These are phyloP conservation scores for Hoplias malabaricus DNA, from an alignment of 2,113 vertebrate genomes.

Conservation along the genomic window DNA sequence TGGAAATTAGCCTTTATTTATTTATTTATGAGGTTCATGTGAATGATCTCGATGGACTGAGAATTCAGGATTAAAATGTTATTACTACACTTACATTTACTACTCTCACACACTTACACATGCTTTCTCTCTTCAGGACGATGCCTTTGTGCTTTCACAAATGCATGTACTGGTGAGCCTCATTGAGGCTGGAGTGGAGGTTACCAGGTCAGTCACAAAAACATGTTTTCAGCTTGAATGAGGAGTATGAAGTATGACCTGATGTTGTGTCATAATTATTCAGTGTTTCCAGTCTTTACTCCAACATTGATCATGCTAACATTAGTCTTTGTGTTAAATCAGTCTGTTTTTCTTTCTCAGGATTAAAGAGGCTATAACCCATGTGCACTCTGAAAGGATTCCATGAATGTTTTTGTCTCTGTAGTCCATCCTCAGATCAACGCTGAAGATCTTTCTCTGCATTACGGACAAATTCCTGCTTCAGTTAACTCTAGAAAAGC, in stretches of 20 bases:
- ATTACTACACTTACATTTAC: too few relatives aligned
- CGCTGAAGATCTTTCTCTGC: background rate
- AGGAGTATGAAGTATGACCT: background rate
- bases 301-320: background rate
- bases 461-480: background rate
- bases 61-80: background rate
- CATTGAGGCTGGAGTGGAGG: background rate
- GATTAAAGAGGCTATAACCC: background rate
- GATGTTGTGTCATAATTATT: background rate
- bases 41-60: background rate
- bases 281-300: too few relatives aligned
- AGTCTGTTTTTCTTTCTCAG: background rate
- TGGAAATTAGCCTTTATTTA: too few relatives aligned
- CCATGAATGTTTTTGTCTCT: too few relatives aligned
- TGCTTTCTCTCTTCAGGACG: background rate
- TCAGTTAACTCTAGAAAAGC: background rate
- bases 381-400: background rate
- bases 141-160: background rate
- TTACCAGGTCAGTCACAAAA: background rate
- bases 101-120: background rate
- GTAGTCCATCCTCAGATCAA: background rate
- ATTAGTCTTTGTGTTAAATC: background rate
- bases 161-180: background rate
- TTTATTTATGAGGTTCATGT: background rate
- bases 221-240: background rate